These are phyloP conservation scores for Chalcosyrphus nemorum DNA, from an alignment of 2,888 invertebrate genomes.

Conservation along the genomic window DNA sequence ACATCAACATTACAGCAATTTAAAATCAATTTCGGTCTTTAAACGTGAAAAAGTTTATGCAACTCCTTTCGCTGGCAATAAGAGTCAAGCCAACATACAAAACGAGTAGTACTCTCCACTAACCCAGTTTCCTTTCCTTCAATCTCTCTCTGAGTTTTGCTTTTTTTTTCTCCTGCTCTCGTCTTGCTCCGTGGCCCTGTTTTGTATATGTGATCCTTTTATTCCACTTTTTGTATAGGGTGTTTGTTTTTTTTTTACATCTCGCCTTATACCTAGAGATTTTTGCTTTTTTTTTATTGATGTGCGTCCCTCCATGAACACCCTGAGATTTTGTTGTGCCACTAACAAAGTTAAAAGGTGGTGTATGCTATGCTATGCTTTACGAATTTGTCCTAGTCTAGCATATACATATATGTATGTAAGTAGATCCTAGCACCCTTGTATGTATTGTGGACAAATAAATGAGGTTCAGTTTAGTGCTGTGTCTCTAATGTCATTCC, in stretches of 20 bases:
- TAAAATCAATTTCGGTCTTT: constrained; percentile 73
- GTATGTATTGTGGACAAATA: constrained; percentile 41
- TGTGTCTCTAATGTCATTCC: constrained; percentile 62
- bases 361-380: constrained; percentile 32
- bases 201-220: constrained; percentile 45
- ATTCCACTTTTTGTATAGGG: constrained; percentile 1
- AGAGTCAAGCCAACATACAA: constrained; percentile 43
- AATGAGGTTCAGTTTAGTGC: constrained; percentile 62
- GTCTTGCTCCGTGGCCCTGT: constrained; percentile 5
- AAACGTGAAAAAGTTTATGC: constrained; percentile 69
- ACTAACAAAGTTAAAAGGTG: constrained; percentile 54
- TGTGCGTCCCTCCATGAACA: constrained; percentile 30
- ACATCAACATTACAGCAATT: constrained; percentile 68
- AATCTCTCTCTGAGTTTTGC: constrained; percentile 16
- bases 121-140: constrained; percentile 66
- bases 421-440: background rate
- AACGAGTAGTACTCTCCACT: constrained; percentile 60
- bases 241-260: background rate
- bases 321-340: constrained; percentile 60
- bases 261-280: background rate
- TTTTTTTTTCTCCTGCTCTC: background rate
- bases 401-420: background rate
- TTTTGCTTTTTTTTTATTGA: constrained; percentile 3
- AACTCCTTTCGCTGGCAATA: constrained; percentile 62
- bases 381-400: constrained; percentile 33